Evolutionary conservation across 2,797 vertebrate genomes (phyloP), one percentile per base, ranked within the genome.

Genomic region (Acridotheres tristis): DNA sequence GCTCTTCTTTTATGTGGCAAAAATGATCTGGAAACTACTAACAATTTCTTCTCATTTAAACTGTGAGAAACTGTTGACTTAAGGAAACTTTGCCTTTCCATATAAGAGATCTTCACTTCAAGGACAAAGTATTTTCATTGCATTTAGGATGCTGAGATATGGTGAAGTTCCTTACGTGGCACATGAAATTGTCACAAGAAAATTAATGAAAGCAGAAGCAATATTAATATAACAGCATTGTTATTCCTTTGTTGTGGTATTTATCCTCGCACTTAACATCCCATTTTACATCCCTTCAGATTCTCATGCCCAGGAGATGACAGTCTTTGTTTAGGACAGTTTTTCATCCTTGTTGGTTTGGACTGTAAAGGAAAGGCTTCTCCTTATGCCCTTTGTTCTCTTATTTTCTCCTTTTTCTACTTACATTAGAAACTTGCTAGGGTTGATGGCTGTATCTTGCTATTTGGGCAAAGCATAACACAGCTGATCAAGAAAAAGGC

Each of bases 21-120:
- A 96, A 97, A 96, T 92, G 75, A 96, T 69, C 73, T 74, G 61
- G 38, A 79, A 94, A 43, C 51, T 86, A n/a, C 51, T 84, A 89
- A 73, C 40, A 4, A 17, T 85, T 66, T 88, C 36, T 30, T 85
- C 10, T 76, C 16, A 51, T 47, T 65, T 77, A 75, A 87, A 51
- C 10, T 23, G 5, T 53, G 57, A 72, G 43, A 73, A 95, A 58
- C 4, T 22, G 27, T 16, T 57, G 40, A 65, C 22, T 57, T 58
- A 17, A 1, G 32, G 14, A 68, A 79, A 36, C 3, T 63, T 62
- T 47, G 34, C 3, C n/a, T 67, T 83, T 61, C 34, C 4, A 4
- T 11, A 9, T 30, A 43, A 29, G 3, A 57, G 30, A 43, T 45
- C 29, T 32, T 78, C 25, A 55, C 34, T 78, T 65, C 1, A 5